Evolutionary conservation across 37 sponge, comb jelly and placozoan species (phyloP).

Genomic region (Chondrilla cf. caribensis): DNA sequence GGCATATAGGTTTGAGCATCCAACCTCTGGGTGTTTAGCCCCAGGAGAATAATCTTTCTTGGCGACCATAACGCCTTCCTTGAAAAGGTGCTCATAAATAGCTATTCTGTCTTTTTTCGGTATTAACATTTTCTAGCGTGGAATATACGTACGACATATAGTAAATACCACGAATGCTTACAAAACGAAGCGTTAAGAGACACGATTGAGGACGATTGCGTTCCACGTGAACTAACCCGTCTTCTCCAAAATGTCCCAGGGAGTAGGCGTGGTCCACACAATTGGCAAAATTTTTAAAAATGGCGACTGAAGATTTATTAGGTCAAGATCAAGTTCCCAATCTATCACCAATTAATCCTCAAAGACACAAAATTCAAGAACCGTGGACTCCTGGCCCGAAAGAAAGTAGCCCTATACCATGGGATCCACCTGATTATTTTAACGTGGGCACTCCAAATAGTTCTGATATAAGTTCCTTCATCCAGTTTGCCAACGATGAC

Average conservation of each 20-base stretch:
- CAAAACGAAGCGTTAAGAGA: not conserved
- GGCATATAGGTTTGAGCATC: conserved; percentile 92
- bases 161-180: no score
- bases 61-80: conserved; percentile 96
- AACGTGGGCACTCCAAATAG: no score
- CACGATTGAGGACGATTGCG: not conserved
- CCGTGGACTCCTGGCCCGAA: not conserved
- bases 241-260: not conserved
- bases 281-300: not conserved
- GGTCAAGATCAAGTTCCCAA: no score
- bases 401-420: conserved; percentile 17
- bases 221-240: not conserved
- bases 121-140: conserved; percentile 83
- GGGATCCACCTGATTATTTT: no score
- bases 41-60: conserved; percentile 89
- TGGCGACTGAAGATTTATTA: not conserved
- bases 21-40: conserved; percentile 72
- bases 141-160: no score
- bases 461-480: no score
- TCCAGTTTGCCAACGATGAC: not conserved
- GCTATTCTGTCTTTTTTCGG: conserved; percentile 91
- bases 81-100: conserved; percentile 95
- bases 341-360: no score
- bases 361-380: no score
- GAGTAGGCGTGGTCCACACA: not conserved